These are phyloP conservation scores for Odontomachus brunneus DNA, from an alignment of 1,140 invertebrate species.

Conservation along the genomic window DNA sequence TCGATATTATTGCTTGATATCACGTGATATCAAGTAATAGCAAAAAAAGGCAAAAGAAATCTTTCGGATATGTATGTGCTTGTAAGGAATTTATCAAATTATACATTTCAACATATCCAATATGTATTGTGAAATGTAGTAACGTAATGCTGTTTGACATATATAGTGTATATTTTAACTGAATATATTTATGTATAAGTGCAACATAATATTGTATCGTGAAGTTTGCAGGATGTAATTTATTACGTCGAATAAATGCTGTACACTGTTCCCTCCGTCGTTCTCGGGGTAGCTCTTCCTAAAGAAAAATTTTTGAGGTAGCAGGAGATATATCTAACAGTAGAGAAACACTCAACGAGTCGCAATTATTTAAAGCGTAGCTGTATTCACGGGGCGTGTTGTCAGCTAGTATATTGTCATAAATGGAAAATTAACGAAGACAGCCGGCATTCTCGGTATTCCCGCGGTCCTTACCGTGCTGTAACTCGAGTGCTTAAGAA, in stretches of 20 bases:
- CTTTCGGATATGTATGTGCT: too few relatives aligned
- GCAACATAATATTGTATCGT: not conserved
- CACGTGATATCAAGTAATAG: too few relatives aligned
- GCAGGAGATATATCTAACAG: conserved; percentile 3
- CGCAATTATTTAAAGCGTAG: conserved; percentile 44
- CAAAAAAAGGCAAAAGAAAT: too few relatives aligned
- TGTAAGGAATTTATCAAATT: too few relatives aligned
- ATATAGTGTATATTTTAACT: not conserved
- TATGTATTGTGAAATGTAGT: too few relatives aligned
- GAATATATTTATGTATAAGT: not conserved
- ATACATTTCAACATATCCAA: too few relatives aligned
- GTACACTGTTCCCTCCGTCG: not conserved
- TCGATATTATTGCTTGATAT: too few relatives aligned
- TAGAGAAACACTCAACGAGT: not conserved
- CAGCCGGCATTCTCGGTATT: conserved; percentile 34
- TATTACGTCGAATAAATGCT: conserved; percentile 10
- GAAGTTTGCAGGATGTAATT: conserved; percentile 21
- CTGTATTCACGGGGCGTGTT: conserved; percentile 14
- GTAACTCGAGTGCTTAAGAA: conserved; percentile 49
- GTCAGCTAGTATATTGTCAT: conserved; percentile 20
- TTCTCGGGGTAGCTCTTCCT: too few relatives aligned
- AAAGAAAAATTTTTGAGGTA: conserved; percentile 48
- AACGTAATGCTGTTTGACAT: too few relatives aligned
- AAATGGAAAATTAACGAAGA: conserved; percentile 55
- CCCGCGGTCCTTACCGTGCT: conserved; percentile 12